Evolutionary conservation across 2,113 vertebrate species (phyloP).

Genomic region (Chitala chitala): DNA sequence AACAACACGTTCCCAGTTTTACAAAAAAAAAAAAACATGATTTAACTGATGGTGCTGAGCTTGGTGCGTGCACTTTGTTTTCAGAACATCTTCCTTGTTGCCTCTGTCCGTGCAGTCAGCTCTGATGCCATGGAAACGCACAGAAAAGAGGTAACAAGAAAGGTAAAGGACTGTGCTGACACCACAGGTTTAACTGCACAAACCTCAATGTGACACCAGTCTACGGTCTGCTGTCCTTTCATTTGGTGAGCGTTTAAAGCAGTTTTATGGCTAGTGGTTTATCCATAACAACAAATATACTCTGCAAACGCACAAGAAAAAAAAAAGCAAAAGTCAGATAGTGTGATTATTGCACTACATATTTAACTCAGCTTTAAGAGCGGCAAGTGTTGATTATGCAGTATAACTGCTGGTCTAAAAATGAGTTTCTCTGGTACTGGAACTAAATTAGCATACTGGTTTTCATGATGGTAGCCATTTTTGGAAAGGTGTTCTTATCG

Average conservation of each 20-base stretch:
- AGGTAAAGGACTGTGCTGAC: no score
- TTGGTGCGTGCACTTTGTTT: not conserved
- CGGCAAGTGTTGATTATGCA: not conserved
- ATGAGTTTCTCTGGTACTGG: not conserved
- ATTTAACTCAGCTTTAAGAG: not conserved
- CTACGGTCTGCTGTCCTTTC: no score
- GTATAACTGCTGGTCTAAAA: not conserved
- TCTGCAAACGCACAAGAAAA: no score
- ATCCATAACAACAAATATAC: not conserved
- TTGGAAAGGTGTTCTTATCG: no score
- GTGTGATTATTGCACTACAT: not conserved
- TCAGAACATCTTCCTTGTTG: not conserved
- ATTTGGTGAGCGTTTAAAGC: no score
- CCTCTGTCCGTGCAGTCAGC: not conserved
- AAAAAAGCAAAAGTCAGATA: not conserved
- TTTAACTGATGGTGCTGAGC: no score
- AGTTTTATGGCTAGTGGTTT: no score
- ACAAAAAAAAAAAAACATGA: no score
- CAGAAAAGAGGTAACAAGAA: not conserved
- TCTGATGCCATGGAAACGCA: not conserved
- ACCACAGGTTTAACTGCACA: no score
- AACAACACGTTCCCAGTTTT: constrained; percentile 2
- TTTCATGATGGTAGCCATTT: not conserved
- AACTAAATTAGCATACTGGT: no score
- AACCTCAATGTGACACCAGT: no score